These are phyloP conservation scores for Oryzias woworae DNA, from an alignment of 2,113 vertebrate genomes.

Conservation along the genomic window DNA sequence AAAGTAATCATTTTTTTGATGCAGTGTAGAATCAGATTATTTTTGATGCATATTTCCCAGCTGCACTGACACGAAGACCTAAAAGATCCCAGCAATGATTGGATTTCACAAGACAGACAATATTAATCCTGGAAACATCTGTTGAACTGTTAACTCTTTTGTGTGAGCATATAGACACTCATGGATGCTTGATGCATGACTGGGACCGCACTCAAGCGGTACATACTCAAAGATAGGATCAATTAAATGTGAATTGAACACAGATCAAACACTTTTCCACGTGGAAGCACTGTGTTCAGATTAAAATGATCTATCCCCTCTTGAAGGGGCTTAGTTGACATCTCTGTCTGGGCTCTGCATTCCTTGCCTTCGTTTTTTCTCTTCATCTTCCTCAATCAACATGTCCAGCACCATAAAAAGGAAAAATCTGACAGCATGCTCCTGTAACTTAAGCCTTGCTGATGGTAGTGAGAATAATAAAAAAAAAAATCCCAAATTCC, in stretches of 20 bases:
- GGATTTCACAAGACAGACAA: conserved; percentile 1
- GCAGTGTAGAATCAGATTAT: background rate
- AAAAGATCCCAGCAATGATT: conserved; percentile 10
- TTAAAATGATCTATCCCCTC: conserved; percentile 55
- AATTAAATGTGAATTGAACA: conserved; percentile 23
- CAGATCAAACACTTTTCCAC: conserved; percentile 60
- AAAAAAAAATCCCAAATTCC: background rate
- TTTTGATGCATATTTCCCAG: background rate
- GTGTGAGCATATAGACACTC: background rate
- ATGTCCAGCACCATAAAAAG: conserved; percentile 64
- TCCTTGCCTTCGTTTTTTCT: conserved; percentile 37
- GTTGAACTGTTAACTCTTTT: conserved; percentile 4
- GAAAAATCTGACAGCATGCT: conserved; percentile 24
- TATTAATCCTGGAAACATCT: conserved; percentile 30
- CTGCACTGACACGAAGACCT: background rate
- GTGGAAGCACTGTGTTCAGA: conserved; percentile 60
- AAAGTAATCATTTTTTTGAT: background rate
- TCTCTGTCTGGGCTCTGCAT: conserved; percentile 58
- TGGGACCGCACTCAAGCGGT: background rate
- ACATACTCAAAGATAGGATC: conserved; percentile 3
- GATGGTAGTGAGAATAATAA: conserved; percentile 8
- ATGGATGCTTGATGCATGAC: background rate
- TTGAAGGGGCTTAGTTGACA: conserved; percentile 55
- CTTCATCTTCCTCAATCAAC: conserved; percentile 47
- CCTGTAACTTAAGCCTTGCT: conserved; percentile 10